Conservation (phyloP, 2,888 invertebrate genomes). For the Eilema sororculum region DNA sequence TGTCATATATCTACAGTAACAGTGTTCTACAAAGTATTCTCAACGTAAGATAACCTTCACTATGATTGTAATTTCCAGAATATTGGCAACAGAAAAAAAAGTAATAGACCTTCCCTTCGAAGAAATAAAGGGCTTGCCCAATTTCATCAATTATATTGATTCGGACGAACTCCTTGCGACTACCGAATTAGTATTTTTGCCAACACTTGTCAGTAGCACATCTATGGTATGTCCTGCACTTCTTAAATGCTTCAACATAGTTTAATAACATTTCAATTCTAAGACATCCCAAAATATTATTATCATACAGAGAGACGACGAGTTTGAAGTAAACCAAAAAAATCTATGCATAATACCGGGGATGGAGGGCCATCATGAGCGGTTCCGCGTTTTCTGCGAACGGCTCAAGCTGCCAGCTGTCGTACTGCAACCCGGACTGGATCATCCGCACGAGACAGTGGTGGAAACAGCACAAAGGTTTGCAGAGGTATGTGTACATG, state of each 20-base stretch:
- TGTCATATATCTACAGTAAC: too few species aligned
- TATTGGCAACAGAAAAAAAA: slow-evolving; percentile 9
- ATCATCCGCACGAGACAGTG: slow-evolving; percentile 52
- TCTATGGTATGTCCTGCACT: slow-evolving; percentile 1
- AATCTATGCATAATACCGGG: slow-evolving; percentile 67
- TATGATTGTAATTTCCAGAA: not conserved
- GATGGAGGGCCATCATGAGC: slow-evolving; percentile 60
- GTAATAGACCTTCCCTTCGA: slow-evolving; percentile 1
- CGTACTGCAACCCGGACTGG: slow-evolving; percentile 63
- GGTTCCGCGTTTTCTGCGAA: slow-evolving; percentile 60
- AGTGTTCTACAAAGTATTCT: too few species aligned
- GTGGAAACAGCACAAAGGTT: slow-evolving; percentile 56
- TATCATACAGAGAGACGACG: slow-evolving; percentile 62
- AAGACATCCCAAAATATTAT: not conserved
- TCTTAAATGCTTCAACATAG: too few species aligned
- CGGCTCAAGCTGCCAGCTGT: slow-evolving; percentile 63
- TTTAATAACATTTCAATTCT: too few species aligned
- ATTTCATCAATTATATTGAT: slow-evolving; percentile 47
- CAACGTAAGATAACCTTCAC: not conserved
- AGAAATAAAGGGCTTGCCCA: slow-evolving; percentile 11
- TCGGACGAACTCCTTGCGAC: slow-evolving; percentile 68
- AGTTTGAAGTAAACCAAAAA: slow-evolving; percentile 52
- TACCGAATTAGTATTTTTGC: slow-evolving; percentile 61
- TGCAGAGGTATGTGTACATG: slow-evolving; percentile 45
- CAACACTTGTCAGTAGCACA: slow-evolving; percentile 51